phyloP scores from a whole-genome alignment of 2,113 vertebrate genomes.

The Gallinago paraguaiae region DNA sequence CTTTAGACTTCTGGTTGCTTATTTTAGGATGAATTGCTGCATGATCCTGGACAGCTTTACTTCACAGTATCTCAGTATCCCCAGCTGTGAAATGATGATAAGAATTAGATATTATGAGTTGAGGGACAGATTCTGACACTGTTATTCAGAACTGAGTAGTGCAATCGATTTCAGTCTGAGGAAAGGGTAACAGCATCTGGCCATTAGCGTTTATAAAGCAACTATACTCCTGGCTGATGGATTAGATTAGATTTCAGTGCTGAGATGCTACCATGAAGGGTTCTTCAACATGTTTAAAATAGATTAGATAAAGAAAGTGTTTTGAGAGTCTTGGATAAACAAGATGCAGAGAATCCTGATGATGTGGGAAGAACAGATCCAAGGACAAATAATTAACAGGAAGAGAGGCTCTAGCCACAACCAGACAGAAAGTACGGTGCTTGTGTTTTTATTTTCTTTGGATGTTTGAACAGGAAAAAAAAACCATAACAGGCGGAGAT shows the following conservation, averaged over 20 bases:
- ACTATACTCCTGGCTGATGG: conserved; percentile 2
- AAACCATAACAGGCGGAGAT: not conserved
- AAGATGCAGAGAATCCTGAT: conserved; percentile 17
- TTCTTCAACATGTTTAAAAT: not conserved
- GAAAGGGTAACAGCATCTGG: not conserved
- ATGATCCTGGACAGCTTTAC: not conserved
- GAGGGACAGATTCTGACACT: not conserved
- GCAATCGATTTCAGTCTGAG: not conserved
- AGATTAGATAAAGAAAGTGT: conserved; percentile 39
- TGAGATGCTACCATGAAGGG: conserved; percentile 7
- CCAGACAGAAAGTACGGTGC: not conserved
- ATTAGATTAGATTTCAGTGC: conserved; percentile 44
- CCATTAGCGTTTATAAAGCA: conserved; percentile 23
- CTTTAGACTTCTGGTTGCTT: not conserved
- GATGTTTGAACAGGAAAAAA: not conserved
- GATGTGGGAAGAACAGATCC: not conserved
- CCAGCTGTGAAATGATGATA: not conserved
- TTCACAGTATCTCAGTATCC: not conserved
- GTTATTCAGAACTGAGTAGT: not conserved
- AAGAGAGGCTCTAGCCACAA: not conserved
- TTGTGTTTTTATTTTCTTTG: not conserved
- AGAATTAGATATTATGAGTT: not conserved
- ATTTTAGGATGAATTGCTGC: not conserved
- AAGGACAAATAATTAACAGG: conserved; percentile 2
- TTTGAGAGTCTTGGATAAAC: conserved; percentile 29